phyloP scores from a whole-genome alignment of 2,113 vertebrate genomes.

The Phylloscopus whistleri region DNA sequence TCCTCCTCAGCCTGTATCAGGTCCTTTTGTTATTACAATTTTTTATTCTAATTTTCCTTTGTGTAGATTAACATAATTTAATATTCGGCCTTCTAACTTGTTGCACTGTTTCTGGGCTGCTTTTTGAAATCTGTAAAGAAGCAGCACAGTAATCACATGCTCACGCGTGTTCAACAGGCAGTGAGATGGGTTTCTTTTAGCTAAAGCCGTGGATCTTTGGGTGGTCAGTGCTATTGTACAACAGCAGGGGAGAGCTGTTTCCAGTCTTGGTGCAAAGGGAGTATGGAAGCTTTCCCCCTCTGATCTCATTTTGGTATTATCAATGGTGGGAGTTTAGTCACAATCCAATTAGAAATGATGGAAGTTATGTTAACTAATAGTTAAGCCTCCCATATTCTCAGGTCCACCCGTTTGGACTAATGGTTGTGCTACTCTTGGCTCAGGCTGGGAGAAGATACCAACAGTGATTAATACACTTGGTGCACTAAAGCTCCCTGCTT shows the following conservation, averaged over 20 bases:
- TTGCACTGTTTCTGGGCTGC: not conserved
- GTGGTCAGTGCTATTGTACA: constrained; percentile 45
- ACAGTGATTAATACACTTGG: not conserved
- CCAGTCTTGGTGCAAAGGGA: not conserved
- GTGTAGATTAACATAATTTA: not conserved
- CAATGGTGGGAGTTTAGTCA: constrained; percentile 15
- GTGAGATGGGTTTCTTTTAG: not conserved
- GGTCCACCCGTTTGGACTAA: not conserved
- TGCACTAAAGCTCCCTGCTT: not conserved
- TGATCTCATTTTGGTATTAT: constrained; percentile 46
- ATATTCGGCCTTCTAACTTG: not conserved
- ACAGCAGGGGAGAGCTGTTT: constrained; percentile 59
- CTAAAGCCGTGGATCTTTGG: not conserved
- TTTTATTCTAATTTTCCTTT: not conserved
- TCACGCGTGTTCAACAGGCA: not conserved
- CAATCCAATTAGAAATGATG: constrained; percentile 62
- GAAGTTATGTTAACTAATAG: constrained; percentile 20
- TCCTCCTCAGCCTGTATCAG: not conserved
- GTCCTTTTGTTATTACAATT: not conserved
- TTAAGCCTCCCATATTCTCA: not conserved
- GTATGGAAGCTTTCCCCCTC: constrained; percentile 22
- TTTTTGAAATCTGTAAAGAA: not conserved
- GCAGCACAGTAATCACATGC: not conserved
- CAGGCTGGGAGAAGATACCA: not conserved
- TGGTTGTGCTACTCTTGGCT: not conserved